Evolutionary conservation across 1,140 invertebrate species (phyloP).

Genomic region (Listronotus oregonensis): DNA sequence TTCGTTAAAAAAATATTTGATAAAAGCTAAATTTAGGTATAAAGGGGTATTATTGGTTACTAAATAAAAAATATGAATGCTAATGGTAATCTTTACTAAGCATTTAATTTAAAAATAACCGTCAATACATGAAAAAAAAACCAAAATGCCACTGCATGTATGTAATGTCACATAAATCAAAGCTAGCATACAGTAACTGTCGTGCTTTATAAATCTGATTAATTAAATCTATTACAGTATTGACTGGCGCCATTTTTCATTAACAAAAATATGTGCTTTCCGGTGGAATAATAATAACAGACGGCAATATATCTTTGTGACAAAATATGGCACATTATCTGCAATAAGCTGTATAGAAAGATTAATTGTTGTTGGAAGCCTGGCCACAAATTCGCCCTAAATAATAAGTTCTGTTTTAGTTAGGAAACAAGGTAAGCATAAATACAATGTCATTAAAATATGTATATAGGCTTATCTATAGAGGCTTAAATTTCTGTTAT

Average conservation of each 20-base stretch:
- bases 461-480: conserved; percentile 14
- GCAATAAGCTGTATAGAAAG: conserved; percentile 35
- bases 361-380: conserved; percentile 29
- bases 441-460: conserved; percentile 23
- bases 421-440: conserved; percentile 29
- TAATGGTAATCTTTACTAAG: too few species aligned
- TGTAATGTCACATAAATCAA: conserved; percentile 29
- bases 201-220: conserved; percentile 24
- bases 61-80: too few species aligned
- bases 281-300: conserved; percentile 31
- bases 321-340: conserved; percentile 37
- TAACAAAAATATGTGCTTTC: conserved; percentile 32
- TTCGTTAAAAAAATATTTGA: too few species aligned
- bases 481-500: too few species aligned
- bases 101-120: too few species aligned
- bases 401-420: conserved; percentile 33
- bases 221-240: conserved; percentile 32
- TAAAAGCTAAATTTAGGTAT: too few species aligned
- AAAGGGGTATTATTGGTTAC: too few species aligned
- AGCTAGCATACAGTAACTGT: conserved; percentile 13
- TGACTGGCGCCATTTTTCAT: conserved; percentile 26
- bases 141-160: too few species aligned
- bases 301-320: conserved; percentile 36
- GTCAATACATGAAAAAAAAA: too few species aligned
- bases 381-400: conserved; percentile 26